Evolutionary conservation across 2,113 vertebrate species (phyloP).

Genomic region (Monarcha castaneiventris): DNA sequence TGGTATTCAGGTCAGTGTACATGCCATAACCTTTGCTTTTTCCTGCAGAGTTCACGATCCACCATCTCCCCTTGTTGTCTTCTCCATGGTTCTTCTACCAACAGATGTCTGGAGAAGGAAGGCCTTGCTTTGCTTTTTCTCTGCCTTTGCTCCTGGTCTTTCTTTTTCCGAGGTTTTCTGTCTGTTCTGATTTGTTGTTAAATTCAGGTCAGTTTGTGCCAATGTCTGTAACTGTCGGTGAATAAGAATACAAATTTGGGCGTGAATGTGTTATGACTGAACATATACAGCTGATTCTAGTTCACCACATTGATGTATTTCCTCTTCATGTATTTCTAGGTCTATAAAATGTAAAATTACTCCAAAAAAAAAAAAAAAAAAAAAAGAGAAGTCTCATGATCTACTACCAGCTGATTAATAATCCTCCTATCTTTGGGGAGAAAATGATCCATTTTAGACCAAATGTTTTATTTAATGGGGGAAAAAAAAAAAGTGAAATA

Average conservation of each 20-base stretch:
- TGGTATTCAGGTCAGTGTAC: not conserved
- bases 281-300: not conserved
- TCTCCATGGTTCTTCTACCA: not conserved
- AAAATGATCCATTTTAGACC: not conserved
- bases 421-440: not conserved
- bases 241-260: not conserved
- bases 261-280: not conserved
- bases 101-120: not conserved
- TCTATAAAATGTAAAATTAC: not conserved
- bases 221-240: not conserved
- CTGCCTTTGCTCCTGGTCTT: accelerated
- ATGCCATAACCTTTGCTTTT: not conserved
- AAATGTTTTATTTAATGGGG: not conserved
- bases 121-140: not conserved
- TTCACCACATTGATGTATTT: not conserved
- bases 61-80: not conserved
- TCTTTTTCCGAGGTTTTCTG: not conserved
- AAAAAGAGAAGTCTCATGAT: not conserved
- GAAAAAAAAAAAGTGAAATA: not conserved
- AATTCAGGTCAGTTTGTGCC: not conserved
- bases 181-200: not conserved
- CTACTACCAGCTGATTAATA: not conserved
- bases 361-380: not conserved
- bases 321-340: not conserved
- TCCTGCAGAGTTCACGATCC: not conserved